These are phyloP conservation scores for Bombus ignitus DNA, from an alignment of 1,140 invertebrate genomes.

Conservation along the genomic window DNA sequence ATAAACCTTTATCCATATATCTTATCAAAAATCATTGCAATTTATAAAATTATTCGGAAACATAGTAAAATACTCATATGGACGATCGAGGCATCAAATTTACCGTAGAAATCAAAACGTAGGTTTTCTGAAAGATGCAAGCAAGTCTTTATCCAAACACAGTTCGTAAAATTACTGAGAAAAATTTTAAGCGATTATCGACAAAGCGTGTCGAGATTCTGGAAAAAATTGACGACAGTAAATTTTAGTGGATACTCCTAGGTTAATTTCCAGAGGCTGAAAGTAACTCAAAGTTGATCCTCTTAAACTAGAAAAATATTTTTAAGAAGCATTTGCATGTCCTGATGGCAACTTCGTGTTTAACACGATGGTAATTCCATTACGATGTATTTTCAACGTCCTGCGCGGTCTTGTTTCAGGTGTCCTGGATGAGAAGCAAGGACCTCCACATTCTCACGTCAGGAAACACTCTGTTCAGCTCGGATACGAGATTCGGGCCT, in stretches of 20 bases:
- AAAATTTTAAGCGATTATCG: too few species aligned
- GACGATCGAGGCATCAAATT: too few species aligned
- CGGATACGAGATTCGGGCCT: slow-evolving; percentile 86
- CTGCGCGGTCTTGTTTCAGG: slow-evolving; percentile 82
- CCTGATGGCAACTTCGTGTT: neutral
- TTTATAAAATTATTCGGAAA: too few species aligned
- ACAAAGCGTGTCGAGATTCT: too few species aligned
- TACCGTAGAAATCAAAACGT: too few species aligned
- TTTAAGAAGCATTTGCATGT: neutral
- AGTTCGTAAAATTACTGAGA: too few species aligned
- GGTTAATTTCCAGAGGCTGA: neutral
- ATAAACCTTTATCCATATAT: too few species aligned
- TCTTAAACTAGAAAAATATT: slow-evolving; percentile 16
- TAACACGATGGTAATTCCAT: slow-evolving; percentile 10
- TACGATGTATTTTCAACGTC: slow-evolving; percentile 4
- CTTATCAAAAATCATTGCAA: too few species aligned
- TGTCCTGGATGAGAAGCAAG: slow-evolving; percentile 89
- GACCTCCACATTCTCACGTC: slow-evolving; percentile 91
- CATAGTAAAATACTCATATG: too few species aligned
- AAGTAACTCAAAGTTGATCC: neutral
- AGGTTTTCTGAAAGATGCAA: too few species aligned
- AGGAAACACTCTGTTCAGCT: slow-evolving; percentile 87
- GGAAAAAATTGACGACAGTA: neutral
- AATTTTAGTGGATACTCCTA: neutral
- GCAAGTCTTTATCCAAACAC: too few species aligned